Evolutionary conservation across 2,888 invertebrate genomes (phyloP).

Genomic region (Morpho deidamia): DNA sequence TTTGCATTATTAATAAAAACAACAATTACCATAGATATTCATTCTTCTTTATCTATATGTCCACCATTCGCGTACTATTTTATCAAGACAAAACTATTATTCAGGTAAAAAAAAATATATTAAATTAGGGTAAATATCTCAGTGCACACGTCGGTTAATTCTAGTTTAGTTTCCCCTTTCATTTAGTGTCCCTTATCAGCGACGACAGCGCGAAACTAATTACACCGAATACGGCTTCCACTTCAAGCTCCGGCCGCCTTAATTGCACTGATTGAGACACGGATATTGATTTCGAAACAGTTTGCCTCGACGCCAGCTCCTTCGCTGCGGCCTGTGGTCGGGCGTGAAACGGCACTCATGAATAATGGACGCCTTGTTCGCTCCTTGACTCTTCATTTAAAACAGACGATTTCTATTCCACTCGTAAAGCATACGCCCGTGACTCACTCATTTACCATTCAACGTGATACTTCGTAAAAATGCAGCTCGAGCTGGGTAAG

Average conservation of each 20-base stretch:
- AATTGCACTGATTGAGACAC: conserved; percentile 76
- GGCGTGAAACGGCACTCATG: conserved; percentile 66
- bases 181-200: conserved; percentile 39
- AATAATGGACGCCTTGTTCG: conserved; percentile 70
- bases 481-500: conserved; percentile 57
- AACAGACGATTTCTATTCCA: conserved; percentile 76
- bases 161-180: conserved; percentile 8
- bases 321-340: conserved; percentile 45
- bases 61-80: no score
- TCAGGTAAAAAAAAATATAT: no score
- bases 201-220: conserved; percentile 64
- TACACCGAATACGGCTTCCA: conserved; percentile 57
- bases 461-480: conserved; percentile 71
- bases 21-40: no score
- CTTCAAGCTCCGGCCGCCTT: conserved; percentile 46
- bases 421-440: conserved; percentile 70
- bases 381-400: conserved; percentile 74
- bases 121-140: no score
- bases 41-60: no score
- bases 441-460: conserved; percentile 75
- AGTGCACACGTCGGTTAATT: conserved; percentile 3
- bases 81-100: no score
- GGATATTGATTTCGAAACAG: conserved; percentile 74
- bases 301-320: conserved; percentile 42
- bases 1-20: no score